Conservation (phyloP, 2,888 invertebrate genomes). For the Brenthis hecate region DNA sequence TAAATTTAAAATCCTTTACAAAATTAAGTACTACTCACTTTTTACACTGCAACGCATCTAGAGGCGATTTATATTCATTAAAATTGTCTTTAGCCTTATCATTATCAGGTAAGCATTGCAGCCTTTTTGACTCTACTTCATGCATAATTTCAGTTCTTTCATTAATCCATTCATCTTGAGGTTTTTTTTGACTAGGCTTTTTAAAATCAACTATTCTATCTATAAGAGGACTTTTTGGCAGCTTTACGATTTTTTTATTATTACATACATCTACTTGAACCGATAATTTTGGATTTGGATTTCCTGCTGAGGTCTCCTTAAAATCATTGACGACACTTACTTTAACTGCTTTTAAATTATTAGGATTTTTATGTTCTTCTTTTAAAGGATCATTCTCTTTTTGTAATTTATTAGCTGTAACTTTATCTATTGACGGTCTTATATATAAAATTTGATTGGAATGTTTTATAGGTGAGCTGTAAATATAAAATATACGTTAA, state of each 20-base stretch:
- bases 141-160: background rate
- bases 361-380: constrained; percentile 53
- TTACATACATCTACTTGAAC: constrained; percentile 59
- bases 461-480: constrained; percentile 64
- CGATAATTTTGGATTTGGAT: constrained; percentile 49
- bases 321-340: constrained; percentile 59
- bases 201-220: constrained; percentile 45
- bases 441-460: constrained; percentile 54
- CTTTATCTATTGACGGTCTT: constrained; percentile 47
- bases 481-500: constrained; percentile 44
- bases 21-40: constrained; percentile 35
- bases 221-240: constrained; percentile 47
- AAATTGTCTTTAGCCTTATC: constrained; percentile 39
- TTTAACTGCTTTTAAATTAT: constrained; percentile 56
- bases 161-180: constrained; percentile 24
- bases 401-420: constrained; percentile 55
- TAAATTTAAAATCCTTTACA: background rate
- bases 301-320: constrained; percentile 38
- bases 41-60: constrained; percentile 58
- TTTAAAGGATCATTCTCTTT: constrained; percentile 69
- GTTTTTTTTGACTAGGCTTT: constrained; percentile 31
- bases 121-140: constrained; percentile 32
- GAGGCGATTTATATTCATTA: constrained; percentile 70
- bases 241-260: constrained; percentile 62
- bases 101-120: constrained; percentile 43